Base-by-base conservation (phyloP, 2,797 vertebrate species). In the Malurus leucopterus region DNA sequence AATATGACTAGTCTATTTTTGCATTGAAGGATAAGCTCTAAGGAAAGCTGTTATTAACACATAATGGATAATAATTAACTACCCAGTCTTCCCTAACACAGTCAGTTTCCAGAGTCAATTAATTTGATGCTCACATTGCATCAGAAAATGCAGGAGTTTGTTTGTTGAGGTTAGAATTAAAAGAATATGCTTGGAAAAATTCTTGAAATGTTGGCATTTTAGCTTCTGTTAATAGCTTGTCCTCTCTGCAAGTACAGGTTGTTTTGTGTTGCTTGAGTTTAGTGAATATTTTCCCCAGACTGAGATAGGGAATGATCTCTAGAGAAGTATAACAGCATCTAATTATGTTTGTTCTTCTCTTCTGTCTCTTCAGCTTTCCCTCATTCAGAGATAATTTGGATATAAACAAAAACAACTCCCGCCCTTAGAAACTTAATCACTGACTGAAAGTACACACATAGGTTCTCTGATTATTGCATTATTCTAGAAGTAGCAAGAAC, bases 51-150 rank as follows among this genome's bases (percentile, higher is more conserved):
- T 87, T 87, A 59, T 44, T 89, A 81, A 67, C 0, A 0, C 49
- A 24, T 89, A 59, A 72, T 53, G 58, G 63, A 21, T 89, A 94
- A 88, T 88, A 81, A 92, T 88, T 90, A 90, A 72, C 64, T 88
- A 69, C 49, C 16, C 4, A 2, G 8, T 86, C 70, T 87, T 87
- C 38, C 46, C 23, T 75, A 67, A 67, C 49, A 20, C 20, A 55
- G 26, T 69, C 69, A n/a, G 1, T 91, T 93, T 88, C 41, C 50
- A 83, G 44, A 68, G 50, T 41, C 47, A 77, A 11, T 91, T 88
- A 75, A 55, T 72, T 50, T 8, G 6, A 47, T 71, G 38, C 51
- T 91, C 23, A 46, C 9, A 6, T 70, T 57, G 65, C 51, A 61
- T 16, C 36, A 65, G 79, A 80, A 91, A 75, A 63, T 27, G 69